These are phyloP conservation scores for Mesocricetus auratus DNA, from an alignment of 2,113 vertebrate species.

Conservation along the genomic window DNA sequence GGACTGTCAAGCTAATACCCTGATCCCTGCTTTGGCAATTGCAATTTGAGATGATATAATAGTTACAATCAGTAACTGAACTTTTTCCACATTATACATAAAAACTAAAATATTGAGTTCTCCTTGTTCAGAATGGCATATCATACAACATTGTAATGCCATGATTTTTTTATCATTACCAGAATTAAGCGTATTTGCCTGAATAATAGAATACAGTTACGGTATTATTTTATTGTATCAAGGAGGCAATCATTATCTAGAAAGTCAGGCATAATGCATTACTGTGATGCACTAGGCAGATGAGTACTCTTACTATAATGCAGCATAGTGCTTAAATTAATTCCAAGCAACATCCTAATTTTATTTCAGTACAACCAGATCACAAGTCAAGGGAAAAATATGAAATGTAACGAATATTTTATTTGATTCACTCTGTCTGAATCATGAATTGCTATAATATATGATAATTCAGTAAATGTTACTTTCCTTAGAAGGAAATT, in stretches of 20 bases:
- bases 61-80: conserved; percentile 32
- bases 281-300: conserved; percentile 62
- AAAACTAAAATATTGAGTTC: not conserved
- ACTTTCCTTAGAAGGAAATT: conserved; percentile 66
- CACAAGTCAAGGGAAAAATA: conserved; percentile 65
- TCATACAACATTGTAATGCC: not conserved
- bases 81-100: not conserved
- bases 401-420: conserved; percentile 70
- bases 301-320: conserved; percentile 75
- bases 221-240: conserved; percentile 69
- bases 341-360: conserved; percentile 78
- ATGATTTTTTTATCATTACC: not conserved
- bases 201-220: conserved; percentile 66
- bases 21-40: not conserved
- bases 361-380: conserved; percentile 73
- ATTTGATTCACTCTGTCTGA: conserved; percentile 70
- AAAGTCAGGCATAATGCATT: conserved; percentile 75
- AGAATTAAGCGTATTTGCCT: not conserved
- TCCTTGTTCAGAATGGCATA: not conserved
- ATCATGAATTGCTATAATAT: conserved; percentile 65
- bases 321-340: conserved; percentile 75
- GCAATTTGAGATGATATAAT: conserved; percentile 9
- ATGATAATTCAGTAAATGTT: conserved; percentile 63
- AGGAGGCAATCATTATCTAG: conserved; percentile 68
- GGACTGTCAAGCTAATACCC: not conserved